Evolutionary conservation across 37 sponge, comb jelly and placozoan genomes (phyloP), one percentile per base, ranked within the genome.

Genomic region (Beroe ovata): DNA sequence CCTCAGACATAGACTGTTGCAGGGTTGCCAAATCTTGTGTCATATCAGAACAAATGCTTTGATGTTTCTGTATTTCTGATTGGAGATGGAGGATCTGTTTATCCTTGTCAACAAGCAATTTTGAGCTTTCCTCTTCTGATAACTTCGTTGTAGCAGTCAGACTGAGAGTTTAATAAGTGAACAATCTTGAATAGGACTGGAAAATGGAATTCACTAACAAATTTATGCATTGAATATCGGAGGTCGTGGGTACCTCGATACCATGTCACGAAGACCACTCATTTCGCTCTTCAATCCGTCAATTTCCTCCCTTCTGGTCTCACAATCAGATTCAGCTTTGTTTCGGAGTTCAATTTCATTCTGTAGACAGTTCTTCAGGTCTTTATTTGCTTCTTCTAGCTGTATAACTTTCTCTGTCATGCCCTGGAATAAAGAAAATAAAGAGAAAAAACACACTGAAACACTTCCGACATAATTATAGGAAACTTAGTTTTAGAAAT

Each of bases 11-110:
- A 14, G 54, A 42, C 8, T 37, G 19, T 54, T 77, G 84, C 0
- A 77, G 28, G 1, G 22, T 1, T 6, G 6, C 16, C 28, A 77
- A 14, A 23, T 77, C 84, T 4, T 39, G 4, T 19, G 54, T 54
- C 84, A 77, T 21, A 1, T 77, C 84, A n/a, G 41, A 26, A 19
- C 84, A 77, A 40, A 77, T 40, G 3, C 0, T 77, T 35, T 77
- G 84, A 40, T 77, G 84, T 16, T 77, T 30, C n/a, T 19, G 25
- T 40, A 77, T 39, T 39, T 77, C 84, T 0, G 47, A 8, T 23
- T 32, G 23, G 25, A 77, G 54, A 14, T 42, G 54, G 6, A 25
- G 8, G 21, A 77, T 77, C 38, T 77, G 54, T 14, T 40, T 36
- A 8, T 77, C 84, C 8, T 40, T 38, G 1, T 41, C 84, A 23